Conservation (phyloP, 37 sponge, comb jelly and placozoan species). For the Halichondria panicea region DNA sequence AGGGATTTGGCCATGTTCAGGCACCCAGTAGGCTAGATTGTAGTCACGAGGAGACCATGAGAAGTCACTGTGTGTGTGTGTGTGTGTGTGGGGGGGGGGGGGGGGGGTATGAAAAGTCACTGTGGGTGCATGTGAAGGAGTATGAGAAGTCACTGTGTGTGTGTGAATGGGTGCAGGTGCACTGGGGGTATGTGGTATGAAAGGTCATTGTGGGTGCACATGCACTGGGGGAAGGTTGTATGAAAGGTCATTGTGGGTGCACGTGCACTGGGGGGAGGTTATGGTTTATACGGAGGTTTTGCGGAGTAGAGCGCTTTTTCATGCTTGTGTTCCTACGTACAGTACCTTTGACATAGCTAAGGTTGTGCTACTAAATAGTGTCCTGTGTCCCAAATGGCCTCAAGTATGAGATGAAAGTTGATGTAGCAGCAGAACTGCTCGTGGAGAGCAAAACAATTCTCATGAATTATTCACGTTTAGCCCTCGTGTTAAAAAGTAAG, state of each 20-base stretch:
- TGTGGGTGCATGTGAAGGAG: not conserved
- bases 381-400: too few relatives aligned
- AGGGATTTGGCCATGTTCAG: slow-evolving; percentile 83
- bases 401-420: too few relatives aligned
- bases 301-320: too few relatives aligned
- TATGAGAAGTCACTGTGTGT: not conserved
- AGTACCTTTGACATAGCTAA: too few relatives aligned
- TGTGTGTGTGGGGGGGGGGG: not conserved
- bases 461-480: too few relatives aligned
- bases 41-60: slow-evolving; percentile 90
- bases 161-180: not conserved
- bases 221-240: not conserved
- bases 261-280: too few relatives aligned
- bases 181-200: not conserved
- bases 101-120: not conserved
- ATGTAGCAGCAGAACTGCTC: too few relatives aligned
- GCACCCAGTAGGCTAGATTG: slow-evolving; percentile 94
- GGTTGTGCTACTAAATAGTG: too few relatives aligned
- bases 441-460: too few relatives aligned
- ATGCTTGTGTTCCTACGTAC: too few relatives aligned
- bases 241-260: not conserved
- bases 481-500: too few relatives aligned
- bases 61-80: slow-evolving; percentile 66
- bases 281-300: too few relatives aligned
- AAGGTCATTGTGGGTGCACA: not conserved